Base-by-base conservation (phyloP, 2,797 vertebrate species). In the Sardinella longiceps region DNA sequence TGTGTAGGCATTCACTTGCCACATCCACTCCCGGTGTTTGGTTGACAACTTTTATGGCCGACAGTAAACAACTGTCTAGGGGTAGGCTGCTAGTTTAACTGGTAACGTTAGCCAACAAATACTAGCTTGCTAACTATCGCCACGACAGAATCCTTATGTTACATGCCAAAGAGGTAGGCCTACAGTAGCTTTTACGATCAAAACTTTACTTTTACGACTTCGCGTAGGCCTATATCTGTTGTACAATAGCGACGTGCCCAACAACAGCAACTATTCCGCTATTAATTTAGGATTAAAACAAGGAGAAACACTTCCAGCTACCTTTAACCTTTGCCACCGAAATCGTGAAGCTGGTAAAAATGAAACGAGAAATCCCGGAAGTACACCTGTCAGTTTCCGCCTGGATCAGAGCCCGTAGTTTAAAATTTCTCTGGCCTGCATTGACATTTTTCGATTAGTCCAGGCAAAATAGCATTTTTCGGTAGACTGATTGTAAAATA, bases 281-380 rank as follows among this genome's bases (percentile, higher is more conserved):
- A 33, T 2, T 14, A 30, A 70, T 12, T 33, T 70, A 1, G 25
- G 60, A 66, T 30, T 28, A 28, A 30, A n/a, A n/a, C n/a, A n/a
- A n/a, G n/a, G n/a, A n/a, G n/a, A n/a, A 25, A 70, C 63, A 33
- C 63, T 70, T 70, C 10, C 63, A 70, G 63, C 28, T 70, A 70
- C 63, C 63, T 70, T 70, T 70, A 70, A 70, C 63, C 63, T 70
- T 30, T 70, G 63, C 28, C 63, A 70, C 63, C 28, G 14, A 66
- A 18, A 33, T 70, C 12, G 63, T 70, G 63, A 70, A 70, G 63
- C 30, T 14, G n/a, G n/a, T 70, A 30, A 70, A 70, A 33, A 70
- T 14, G 10, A 14, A n/a, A 9, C 10, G 33, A 70, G 11, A 70
- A 33, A 70, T 30, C 30, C 63, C 63, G 63, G 63, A 70, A 70